phyloP scores from a whole-genome alignment of 2,888 invertebrate species.

The Macrophya alboannulata region DNA sequence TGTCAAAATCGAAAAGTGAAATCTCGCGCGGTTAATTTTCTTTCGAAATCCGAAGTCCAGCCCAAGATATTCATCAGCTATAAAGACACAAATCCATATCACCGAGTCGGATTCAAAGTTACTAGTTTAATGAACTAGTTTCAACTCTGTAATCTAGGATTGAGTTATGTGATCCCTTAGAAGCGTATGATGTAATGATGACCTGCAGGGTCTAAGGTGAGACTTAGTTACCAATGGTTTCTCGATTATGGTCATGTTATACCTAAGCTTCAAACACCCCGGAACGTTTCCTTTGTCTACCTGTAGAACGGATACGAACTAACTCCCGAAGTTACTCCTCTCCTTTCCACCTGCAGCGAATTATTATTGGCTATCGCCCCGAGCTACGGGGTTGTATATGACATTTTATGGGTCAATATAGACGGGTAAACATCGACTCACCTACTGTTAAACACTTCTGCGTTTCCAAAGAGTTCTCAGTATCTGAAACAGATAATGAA shows the following conservation, averaged over 20 bases:
- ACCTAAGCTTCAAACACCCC: neutral
- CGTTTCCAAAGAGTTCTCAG: conserved; percentile 19
- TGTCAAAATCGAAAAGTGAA: neutral
- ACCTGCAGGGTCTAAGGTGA: conserved; percentile 10
- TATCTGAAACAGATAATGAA: conserved; percentile 18
- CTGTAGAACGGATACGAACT: neutral
- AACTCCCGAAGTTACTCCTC: conserved; percentile 11
- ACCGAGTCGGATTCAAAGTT: neutral
- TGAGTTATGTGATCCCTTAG: neutral
- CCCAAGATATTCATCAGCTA: neutral
- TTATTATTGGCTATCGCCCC: neutral
- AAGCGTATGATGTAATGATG: neutral
- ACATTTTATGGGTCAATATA: neutral
- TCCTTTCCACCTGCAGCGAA: neutral
- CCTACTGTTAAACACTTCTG: neutral
- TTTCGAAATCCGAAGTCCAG: neutral
- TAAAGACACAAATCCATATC: neutral
- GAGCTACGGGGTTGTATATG: neutral
- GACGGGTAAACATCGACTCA: neutral
- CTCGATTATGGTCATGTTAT: conserved; percentile 13
- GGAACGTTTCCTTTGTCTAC: conserved; percentile 3
- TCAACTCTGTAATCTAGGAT: neutral
- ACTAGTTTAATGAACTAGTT: neutral
- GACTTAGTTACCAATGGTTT: conserved; percentile 14
- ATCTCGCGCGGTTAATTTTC: neutral